Conservation (phyloP, 1,140 invertebrate genomes). For the Pectinophora gossypiella region DNA sequence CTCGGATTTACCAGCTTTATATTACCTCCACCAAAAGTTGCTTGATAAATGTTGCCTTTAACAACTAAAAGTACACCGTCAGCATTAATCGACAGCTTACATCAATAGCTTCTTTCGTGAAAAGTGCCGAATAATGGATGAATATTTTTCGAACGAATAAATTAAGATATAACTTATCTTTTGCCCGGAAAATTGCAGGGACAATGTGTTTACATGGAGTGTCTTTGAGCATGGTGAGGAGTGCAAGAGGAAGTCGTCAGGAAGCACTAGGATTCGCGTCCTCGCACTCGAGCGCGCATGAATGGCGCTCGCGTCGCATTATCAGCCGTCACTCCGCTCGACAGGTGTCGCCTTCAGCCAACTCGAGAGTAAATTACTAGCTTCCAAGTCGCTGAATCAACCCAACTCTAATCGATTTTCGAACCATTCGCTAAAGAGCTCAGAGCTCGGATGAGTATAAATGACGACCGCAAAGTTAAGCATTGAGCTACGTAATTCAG, state of each 20-base stretch:
- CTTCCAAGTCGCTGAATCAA: slow-evolving; percentile 71
- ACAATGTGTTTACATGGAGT: not conserved
- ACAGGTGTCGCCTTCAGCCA: slow-evolving; percentile 74
- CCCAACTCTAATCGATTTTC: slow-evolving; percentile 68
- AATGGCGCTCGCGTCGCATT: slow-evolving; percentile 70
- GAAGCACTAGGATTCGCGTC: slow-evolving; percentile 36
- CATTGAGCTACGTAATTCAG: not conserved
- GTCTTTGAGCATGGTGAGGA: not conserved
- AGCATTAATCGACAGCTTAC: slow-evolving; percentile 7
- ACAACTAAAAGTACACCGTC: slow-evolving; percentile 22
- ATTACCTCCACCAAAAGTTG: slow-evolving; percentile 49
- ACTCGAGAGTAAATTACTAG: slow-evolving; percentile 74
- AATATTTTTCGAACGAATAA: too few species aligned
- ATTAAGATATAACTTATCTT: not conserved
- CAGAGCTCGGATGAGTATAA: slow-evolving; percentile 42
- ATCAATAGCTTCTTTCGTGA: not conserved
- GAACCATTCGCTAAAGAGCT: slow-evolving; percentile 52
- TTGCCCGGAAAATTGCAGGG: not conserved
- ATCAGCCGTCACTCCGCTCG: slow-evolving; percentile 69
- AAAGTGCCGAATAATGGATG: too few species aligned
- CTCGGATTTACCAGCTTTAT: slow-evolving; percentile 64
- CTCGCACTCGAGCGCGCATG: slow-evolving; percentile 56
- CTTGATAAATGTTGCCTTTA: slow-evolving; percentile 47
- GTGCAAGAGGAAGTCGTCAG: slow-evolving; percentile 9
- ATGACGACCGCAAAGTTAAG: slow-evolving; percentile 22